Evolutionary conservation across 2,888 invertebrate genomes (phyloP), one percentile per base, ranked within the genome.

Genomic region (Oscheius sp.): DNA sequence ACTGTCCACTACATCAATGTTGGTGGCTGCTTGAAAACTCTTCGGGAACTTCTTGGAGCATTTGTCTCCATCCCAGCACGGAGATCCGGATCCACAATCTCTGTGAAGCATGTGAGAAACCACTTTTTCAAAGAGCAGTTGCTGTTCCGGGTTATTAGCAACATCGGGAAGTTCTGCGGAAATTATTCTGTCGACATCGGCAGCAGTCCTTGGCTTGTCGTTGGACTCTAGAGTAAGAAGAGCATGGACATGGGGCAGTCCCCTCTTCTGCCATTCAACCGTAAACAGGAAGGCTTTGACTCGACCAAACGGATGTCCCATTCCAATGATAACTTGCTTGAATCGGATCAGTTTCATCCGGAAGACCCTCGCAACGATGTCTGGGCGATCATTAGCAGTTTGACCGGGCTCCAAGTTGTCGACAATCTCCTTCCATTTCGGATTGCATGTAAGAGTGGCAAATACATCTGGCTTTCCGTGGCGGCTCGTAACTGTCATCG

Each of bases 391-490:
- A 4, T 65, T 13, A 7, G 86, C 66, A 2, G 53, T 55, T 72
- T 83, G 81, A 1, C 76, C 79, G 0, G 73, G 53, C 7, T 48
- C 29, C 0, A 89, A 76, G 35, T 78, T 76, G 32, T 76, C 74
- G n/a, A 47, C 32, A 29, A 89, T 87, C 74, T 89, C 89, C 29
- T 21, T 47, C 88, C 89, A 89, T n/a, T 75, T 78, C n/a, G 88
- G 85, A 74, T 87, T 89, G 82, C 71, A 90, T 73, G 84, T 90
- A 88, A 79, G 81, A 75, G 84, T 89, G 76, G 79, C 78, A 70
- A 89, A 89, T 13, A 82, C 63, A 74, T 85, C 83, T 1, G 87
- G 87, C 42, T 80, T 78, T 32, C 86, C 85, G 73, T 71, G 87
- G 7, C 70, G 32, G 4, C 83, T 71, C 10, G 87, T 85, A 57